Percentiles rank a stretch among this genome's conserved stretches.
Conservation (phyloP, 2,888 invertebrate genomes). For the Epistrophella euchroma region DNA sequence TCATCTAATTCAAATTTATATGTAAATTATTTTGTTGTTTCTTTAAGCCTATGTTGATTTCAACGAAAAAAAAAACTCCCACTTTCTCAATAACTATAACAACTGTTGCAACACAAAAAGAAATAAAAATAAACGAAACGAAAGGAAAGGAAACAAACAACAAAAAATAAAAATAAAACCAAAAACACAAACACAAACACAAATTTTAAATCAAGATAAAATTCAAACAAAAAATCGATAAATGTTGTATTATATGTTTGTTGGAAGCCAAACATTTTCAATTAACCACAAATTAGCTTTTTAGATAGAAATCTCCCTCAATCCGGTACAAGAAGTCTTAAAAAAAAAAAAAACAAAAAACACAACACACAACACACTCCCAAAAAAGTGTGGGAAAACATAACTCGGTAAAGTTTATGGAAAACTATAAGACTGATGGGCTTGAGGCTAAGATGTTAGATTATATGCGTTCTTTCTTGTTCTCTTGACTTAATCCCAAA, state of each 20-base stretch:
- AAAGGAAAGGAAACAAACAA: constrained; percentile 2
- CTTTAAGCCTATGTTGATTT: no score
- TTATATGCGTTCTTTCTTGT: constrained; percentile 7
- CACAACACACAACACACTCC: no score
- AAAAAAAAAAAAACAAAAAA: not conserved
- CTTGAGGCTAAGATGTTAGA: constrained; percentile 14
- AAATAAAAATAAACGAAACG: not conserved
- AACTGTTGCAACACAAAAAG: constrained; percentile 1
- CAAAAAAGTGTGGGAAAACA: constrained; percentile 71
- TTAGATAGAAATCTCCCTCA: constrained; percentile 61
- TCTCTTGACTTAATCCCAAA: not conserved
- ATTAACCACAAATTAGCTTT: constrained; percentile 75
- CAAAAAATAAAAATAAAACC: no score
- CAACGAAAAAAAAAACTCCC: constrained; percentile 43
- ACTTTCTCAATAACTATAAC: constrained; percentile 44
- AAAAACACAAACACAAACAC: constrained; percentile 44
- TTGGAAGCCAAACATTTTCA: constrained; percentile 75
- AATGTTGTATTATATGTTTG: constrained; percentile 64
- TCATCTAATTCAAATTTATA: constrained; percentile 44
- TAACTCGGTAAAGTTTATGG: constrained; percentile 35
- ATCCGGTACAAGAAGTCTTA: not conserved
- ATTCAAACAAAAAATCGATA: constrained; percentile 61
- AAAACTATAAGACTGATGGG: constrained; percentile 23
- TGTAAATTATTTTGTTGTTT: constrained; percentile 58
- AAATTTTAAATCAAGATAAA: constrained; percentile 71